A percentile compares a stretch with the other conserved stretches of the same genome.
phyloP scores from a whole-genome alignment of 2,888 invertebrate species.

The Andrena camellia region DNA sequence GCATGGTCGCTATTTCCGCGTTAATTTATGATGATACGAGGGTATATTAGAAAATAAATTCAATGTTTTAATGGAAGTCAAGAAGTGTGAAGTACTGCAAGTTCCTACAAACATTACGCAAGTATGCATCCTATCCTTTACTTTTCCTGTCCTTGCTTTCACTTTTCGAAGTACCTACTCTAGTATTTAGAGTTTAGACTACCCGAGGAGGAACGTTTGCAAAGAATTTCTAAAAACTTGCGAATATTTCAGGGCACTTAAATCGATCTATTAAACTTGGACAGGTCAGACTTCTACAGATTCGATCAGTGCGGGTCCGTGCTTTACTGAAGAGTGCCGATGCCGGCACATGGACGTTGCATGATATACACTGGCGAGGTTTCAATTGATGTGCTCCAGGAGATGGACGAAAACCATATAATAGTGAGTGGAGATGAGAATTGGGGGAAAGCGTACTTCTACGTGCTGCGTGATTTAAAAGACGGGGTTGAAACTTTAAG shows the following conservation, averaged over 20 bases:
- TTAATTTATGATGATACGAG: too few species aligned
- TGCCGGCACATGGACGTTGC: conserved; percentile 52
- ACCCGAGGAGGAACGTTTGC: too few species aligned
- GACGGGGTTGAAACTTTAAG: not conserved
- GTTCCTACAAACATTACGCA: too few species aligned
- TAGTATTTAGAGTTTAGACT: not conserved
- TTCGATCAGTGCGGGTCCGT: conserved; percentile 67
- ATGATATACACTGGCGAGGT: not conserved
- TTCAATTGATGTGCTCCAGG: not conserved
- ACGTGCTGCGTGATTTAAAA: not conserved
- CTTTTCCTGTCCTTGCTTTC: not conserved
- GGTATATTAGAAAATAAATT: too few species aligned
- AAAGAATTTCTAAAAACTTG: not conserved
- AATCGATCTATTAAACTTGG: not conserved
- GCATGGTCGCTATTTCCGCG: not conserved
- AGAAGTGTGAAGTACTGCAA: too few species aligned
- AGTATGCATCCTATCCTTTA: too few species aligned
- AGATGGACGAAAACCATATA: not conserved
- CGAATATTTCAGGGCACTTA: not conserved
- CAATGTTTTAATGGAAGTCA: too few species aligned
- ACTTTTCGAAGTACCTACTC: not conserved
- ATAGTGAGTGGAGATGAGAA: conserved; percentile 18
- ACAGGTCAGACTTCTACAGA: conserved; percentile 34
- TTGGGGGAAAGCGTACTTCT: too few species aligned
- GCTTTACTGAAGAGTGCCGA: conserved; percentile 45